Conservation (phyloP, 23 tunicate species). For the Aplidium turbinatum region DNA sequence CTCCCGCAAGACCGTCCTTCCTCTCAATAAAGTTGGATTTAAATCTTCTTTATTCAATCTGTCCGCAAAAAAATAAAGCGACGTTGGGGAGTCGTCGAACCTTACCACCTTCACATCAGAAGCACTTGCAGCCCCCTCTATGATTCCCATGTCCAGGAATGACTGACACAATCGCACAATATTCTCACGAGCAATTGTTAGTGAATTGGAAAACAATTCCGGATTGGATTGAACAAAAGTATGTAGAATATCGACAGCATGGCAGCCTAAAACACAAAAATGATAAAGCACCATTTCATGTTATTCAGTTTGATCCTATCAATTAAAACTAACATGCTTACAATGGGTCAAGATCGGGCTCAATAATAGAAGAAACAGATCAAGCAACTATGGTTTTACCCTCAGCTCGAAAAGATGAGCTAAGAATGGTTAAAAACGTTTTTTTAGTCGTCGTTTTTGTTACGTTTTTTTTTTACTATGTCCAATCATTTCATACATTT, state of each 20-base stretch:
- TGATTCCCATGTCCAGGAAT: conserved; percentile 60
- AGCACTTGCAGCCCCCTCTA: conserved; percentile 10
- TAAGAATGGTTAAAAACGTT: too few species aligned
- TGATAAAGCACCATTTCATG: too few species aligned
- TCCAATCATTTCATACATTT: too few species aligned
- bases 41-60: background rate
- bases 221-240: conserved; percentile 53
- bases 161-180: conserved; percentile 78
- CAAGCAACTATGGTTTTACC: too few species aligned
- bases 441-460: too few species aligned
- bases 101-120: conserved; percentile 40
- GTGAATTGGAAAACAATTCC: conserved; percentile 44
- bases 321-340: too few species aligned
- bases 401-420: too few species aligned
- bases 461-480: too few species aligned
- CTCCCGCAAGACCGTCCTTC: conserved; percentile 38
- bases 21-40: background rate
- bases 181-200: conserved; percentile 52
- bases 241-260: conserved; percentile 74
- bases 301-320: too few species aligned
- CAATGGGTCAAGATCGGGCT: too few species aligned
- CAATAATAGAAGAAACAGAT: too few species aligned
- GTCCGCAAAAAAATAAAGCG: conserved; percentile 55
- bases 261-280: conserved; percentile 49
- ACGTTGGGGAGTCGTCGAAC: conserved; percentile 78